A percentile compares a stretch with the other conserved stretches of the same genome.
Conservation (phyloP, 2,797 vertebrate species). For the Prunella strophiata region DNA sequence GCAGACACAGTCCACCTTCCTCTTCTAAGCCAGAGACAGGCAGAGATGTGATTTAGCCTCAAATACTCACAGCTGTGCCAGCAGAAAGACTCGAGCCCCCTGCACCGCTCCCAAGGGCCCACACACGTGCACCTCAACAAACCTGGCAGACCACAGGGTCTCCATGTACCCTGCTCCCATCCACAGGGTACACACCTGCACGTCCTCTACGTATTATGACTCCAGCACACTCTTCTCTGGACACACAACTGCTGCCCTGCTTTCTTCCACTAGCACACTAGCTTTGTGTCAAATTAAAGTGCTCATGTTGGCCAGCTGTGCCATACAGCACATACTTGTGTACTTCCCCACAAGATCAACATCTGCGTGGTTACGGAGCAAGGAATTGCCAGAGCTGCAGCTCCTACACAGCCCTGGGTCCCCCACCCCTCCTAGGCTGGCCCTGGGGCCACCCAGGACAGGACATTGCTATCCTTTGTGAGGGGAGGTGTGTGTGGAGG, state of each 20-base stretch:
- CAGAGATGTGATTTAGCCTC: rapidly evolving
- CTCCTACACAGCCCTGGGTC: rapidly evolving
- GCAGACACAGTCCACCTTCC: not conserved
- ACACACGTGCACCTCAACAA: rapidly evolving
- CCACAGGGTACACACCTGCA: not conserved
- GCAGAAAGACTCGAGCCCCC: rapidly evolving
- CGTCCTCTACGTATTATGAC: rapidly evolving
- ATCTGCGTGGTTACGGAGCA: rapidly evolving
- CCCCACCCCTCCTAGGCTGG: rapidly evolving
- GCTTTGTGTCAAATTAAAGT: not conserved
- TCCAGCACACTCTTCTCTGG: not conserved
- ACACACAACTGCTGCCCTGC: not conserved
- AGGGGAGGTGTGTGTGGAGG: not conserved
- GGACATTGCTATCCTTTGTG: no score
- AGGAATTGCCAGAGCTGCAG: not conserved
- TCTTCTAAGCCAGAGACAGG: not conserved
- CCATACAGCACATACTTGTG: rapidly evolving
- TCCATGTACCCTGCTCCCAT: no score
- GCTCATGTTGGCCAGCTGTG: rapidly evolving
- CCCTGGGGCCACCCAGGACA: not conserved
- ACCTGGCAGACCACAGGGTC: rapidly evolving
- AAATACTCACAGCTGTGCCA: rapidly evolving
- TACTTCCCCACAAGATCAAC: not conserved
- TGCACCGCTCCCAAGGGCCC: not conserved
- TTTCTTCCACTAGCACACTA: not conserved